These are phyloP conservation scores for Pangasius mekongensis DNA, from an alignment of 2,797 vertebrate species.

Conservation along the genomic window DNA sequence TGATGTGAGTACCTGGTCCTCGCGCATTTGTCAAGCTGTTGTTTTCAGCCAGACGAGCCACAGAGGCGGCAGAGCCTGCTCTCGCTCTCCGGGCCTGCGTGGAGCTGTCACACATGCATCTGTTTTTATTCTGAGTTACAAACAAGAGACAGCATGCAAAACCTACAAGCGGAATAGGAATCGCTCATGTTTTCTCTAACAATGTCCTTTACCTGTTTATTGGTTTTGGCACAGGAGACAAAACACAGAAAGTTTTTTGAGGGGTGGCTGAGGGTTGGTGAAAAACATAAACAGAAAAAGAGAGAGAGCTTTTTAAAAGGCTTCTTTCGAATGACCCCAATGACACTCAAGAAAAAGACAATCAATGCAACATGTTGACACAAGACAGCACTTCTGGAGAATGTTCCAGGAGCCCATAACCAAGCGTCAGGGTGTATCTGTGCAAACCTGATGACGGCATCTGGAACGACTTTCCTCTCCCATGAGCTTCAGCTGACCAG, in stretches of 20 bases:
- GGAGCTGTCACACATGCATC: conserved; percentile 65
- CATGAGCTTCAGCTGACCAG: conserved; percentile 62
- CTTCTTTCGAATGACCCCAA: conserved; percentile 62
- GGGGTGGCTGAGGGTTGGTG: not conserved
- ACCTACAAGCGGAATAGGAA: conserved; percentile 37
- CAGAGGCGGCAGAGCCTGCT: conserved; percentile 11
- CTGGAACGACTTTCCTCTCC: conserved; percentile 66
- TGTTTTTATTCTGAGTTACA: conserved; percentile 53
- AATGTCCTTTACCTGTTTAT: conserved; percentile 33
- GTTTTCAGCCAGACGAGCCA: conserved; percentile 61
- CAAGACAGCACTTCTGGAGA: conserved; percentile 73
- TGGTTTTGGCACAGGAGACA: conserved; percentile 61
- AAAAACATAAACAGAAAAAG: not conserved
- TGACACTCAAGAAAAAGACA: conserved; percentile 69
- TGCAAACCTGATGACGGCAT: conserved; percentile 69
- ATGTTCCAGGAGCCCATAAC: conserved; percentile 65
- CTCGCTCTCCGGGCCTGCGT: conserved; percentile 54
- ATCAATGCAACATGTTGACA: conserved; percentile 69
- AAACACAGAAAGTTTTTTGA: conserved; percentile 58
- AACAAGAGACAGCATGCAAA: conserved; percentile 57
- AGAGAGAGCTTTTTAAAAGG: conserved; percentile 41
- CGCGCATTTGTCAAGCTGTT: conserved; percentile 70
- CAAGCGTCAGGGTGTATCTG: conserved; percentile 61
- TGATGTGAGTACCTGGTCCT: conserved; percentile 66
- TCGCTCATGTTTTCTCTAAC: conserved; percentile 46